These are phyloP conservation scores for Heliangelus exortis DNA, from an alignment of 2,797 vertebrate genomes.

Conservation along the genomic window DNA sequence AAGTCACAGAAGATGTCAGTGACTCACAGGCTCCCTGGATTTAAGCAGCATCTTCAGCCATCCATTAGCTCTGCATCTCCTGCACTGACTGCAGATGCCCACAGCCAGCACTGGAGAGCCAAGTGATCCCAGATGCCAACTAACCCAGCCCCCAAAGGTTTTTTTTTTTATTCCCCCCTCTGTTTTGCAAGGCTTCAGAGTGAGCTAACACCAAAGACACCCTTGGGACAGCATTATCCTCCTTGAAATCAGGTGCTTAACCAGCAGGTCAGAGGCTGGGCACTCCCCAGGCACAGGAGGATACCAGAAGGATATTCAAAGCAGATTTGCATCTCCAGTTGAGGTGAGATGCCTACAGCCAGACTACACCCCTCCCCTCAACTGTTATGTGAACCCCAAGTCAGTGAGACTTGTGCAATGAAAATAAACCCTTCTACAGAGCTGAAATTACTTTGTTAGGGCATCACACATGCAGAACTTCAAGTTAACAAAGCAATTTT, in stretches of 20 bases:
- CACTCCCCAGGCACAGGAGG: background rate
- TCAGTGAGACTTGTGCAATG: background rate
- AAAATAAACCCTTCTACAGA: background rate
- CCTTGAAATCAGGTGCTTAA: background rate
- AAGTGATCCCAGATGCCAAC: background rate
- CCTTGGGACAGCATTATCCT: background rate
- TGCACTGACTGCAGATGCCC: background rate
- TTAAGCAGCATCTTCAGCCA: background rate
- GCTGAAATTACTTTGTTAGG: background rate
- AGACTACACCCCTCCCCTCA: background rate
- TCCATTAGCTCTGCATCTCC: background rate
- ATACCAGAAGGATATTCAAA: too few species aligned
- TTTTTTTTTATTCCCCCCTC: background rate
- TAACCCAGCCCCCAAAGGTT: background rate
- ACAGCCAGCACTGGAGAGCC: background rate
- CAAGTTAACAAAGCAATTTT: background rate
- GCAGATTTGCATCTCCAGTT: background rate
- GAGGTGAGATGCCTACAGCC: background rate
- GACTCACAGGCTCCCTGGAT: background rate
- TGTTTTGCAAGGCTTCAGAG: background rate
- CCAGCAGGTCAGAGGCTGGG: background rate
- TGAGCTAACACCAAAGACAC: background rate
- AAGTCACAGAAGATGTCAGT: background rate
- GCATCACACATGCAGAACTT: background rate
- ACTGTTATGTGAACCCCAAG: fast-evolving